These are phyloP conservation scores for Siderastrea radians DNA, from an alignment of 92 coral and sea anemone genomes.

Conservation along the genomic window DNA sequence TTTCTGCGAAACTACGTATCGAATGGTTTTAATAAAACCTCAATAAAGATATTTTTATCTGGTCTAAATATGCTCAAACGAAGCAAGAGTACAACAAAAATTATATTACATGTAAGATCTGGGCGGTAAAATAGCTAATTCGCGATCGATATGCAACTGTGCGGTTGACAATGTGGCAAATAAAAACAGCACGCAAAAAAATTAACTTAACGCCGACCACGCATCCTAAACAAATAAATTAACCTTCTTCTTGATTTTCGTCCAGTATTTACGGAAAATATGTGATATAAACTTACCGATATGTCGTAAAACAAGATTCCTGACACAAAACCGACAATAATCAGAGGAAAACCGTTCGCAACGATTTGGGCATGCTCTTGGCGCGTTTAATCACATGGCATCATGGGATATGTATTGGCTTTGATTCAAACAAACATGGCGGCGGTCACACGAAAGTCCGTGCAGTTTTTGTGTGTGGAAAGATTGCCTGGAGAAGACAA, in stretches of 20 bases:
- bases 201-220: background rate
- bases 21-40: background rate
- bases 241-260: background rate
- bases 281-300: background rate
- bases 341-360: background rate
- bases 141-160: too few species aligned
- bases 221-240: background rate
- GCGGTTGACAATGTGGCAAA: slow-evolving; percentile 19
- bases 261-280: background rate
- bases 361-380: slow-evolving; percentile 42
- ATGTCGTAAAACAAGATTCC: background rate
- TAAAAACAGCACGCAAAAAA: background rate
- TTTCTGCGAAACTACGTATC: background rate
- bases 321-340: background rate
- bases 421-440: slow-evolving; percentile 41
- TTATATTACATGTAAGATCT: background rate
- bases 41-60: too few species aligned
- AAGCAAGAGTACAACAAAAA: background rate
- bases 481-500: background rate
- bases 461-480: background rate
- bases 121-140: too few species aligned
- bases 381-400: slow-evolving; percentile 22
- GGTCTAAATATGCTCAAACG: background rate
- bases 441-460: slow-evolving; percentile 35
- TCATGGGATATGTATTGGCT: slow-evolving; percentile 51